A percentile compares a stretch with the other conserved stretches of the same genome.
Conservation (phyloP, 2,797 vertebrate species). For the Cuniculus paca region DNA sequence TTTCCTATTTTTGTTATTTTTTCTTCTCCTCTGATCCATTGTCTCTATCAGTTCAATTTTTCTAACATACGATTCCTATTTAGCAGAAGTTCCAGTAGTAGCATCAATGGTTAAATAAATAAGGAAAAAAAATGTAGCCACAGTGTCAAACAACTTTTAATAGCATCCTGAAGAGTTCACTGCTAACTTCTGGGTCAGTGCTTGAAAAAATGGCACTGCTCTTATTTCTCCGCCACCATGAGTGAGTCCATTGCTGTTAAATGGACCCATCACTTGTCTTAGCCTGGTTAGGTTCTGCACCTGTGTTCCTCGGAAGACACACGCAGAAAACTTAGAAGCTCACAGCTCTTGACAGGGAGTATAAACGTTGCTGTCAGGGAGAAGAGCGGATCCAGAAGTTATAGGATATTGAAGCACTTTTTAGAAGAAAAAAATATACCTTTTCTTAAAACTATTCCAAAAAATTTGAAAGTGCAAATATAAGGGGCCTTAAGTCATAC, state of each 20-base stretch:
- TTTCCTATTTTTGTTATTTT: not conserved
- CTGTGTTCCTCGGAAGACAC: not conserved
- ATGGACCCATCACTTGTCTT: not conserved
- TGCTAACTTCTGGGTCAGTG: not conserved
- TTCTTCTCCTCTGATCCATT: not conserved
- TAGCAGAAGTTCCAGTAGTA: not conserved
- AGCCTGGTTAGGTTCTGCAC: not conserved
- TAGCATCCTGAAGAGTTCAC: not conserved
- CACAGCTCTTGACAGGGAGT: not conserved
- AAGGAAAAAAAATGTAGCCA: not conserved
- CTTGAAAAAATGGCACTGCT: constrained; percentile 22
- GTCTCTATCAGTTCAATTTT: not conserved
- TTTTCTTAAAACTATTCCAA: not conserved
- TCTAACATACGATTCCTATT: not conserved
- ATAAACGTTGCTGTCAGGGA: not conserved
- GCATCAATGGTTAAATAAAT: not conserved
- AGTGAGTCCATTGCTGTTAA: not conserved
- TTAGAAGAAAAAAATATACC: not conserved
- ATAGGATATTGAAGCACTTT: not conserved
- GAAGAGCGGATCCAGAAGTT: not conserved
- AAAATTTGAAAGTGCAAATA: not conserved
- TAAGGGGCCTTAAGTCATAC: not conserved
- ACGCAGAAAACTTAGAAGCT: not conserved
- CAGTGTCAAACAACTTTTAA: not conserved
- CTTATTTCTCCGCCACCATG: not conserved